These are phyloP conservation scores for Cervus canadensis DNA, from an alignment of 2,113 vertebrate species.

Conservation along the genomic window DNA sequence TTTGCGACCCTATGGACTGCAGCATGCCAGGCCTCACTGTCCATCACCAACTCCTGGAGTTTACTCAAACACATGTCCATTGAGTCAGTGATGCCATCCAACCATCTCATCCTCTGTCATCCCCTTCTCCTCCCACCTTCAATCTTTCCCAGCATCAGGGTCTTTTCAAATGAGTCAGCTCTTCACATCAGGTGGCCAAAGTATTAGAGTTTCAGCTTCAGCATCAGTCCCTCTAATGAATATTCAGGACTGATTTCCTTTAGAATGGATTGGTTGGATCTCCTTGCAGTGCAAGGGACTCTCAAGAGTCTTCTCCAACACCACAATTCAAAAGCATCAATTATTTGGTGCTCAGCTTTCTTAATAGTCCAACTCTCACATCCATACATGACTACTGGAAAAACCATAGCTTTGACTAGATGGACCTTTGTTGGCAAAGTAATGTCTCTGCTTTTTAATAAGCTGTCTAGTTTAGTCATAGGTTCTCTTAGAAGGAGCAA, in stretches of 20 bases:
- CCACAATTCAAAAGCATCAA: background rate
- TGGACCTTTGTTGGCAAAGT: background rate
- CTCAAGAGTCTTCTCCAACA: background rate
- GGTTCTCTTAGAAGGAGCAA: background rate
- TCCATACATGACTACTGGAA: background rate
- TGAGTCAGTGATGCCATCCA: background rate
- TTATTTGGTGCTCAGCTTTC: background rate
- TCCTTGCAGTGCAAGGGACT: background rate
- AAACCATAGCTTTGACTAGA: background rate
- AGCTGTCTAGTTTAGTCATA: background rate
- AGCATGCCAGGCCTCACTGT: background rate
- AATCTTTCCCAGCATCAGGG: background rate
- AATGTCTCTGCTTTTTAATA: background rate
- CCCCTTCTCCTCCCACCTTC: background rate
- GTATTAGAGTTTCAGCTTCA: background rate
- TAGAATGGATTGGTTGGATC: background rate
- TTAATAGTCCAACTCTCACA: background rate
- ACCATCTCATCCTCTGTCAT: background rate
- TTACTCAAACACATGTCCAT: background rate
- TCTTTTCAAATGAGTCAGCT: background rate
- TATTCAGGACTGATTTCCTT: background rate
- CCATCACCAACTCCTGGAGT: background rate
- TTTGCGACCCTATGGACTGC: background rate
- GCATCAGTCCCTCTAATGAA: background rate
- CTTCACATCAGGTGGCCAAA: background rate